Percentiles rank a stretch among this genome's conserved stretches.
These are phyloP conservation scores for Emys orbicularis DNA, from an alignment of 2,797 vertebrate genomes.

Conservation along the genomic window DNA sequence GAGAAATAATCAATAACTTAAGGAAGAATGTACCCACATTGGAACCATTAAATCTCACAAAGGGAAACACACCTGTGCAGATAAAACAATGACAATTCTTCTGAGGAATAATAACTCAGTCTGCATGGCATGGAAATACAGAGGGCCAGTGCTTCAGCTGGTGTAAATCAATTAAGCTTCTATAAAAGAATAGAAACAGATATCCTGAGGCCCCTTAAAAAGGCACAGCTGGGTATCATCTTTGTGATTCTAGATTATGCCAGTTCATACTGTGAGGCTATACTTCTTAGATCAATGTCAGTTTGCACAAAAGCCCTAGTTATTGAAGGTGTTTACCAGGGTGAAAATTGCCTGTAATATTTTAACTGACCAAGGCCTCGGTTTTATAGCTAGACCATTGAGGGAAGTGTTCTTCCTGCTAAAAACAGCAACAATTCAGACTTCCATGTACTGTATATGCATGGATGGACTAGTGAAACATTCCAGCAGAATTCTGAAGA, in stretches of 20 bases:
- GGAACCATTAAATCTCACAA: neutral
- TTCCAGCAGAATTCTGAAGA: neutral
- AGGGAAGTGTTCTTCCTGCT: neutral
- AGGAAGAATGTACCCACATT: neutral
- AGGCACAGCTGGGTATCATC: neutral
- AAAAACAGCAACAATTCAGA: neutral
- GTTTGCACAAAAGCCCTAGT: neutral
- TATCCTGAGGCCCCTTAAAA: neutral
- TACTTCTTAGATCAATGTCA: neutral
- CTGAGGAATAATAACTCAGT: neutral
- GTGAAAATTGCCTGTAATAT: neutral
- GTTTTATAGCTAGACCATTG: neutral
- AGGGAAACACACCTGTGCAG: neutral
- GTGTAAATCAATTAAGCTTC: neutral
- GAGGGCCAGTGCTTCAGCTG: neutral
- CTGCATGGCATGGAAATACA: neutral
- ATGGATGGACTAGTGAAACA: neutral
- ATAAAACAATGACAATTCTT: neutral
- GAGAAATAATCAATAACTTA: neutral
- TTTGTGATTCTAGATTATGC: neutral
- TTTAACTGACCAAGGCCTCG: neutral
- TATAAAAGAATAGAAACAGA: neutral
- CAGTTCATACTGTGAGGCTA: neutral
- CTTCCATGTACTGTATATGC: neutral
- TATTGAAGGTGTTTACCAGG: neutral